Base-by-base conservation (phyloP, 2,797 vertebrate species). In the Ctenochaetus hawaiiensis region DNA sequence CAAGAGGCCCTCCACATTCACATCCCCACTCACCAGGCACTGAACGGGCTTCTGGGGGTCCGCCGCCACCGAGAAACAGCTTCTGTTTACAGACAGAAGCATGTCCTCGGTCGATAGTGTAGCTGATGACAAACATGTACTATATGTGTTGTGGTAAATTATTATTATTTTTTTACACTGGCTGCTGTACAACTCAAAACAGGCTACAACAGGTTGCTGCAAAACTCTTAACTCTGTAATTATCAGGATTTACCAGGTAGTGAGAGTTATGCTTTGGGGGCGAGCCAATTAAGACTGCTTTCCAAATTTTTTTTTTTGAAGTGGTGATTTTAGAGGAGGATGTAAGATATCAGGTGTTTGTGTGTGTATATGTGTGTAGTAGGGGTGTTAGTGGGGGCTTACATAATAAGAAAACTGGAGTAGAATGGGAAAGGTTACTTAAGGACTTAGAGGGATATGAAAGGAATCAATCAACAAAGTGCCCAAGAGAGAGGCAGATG, bases 1-100 rank as follows among this genome's bases (percentile, higher is more conserved):
- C 91, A 93, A 94, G 92, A 93, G 91, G 86, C 87, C 88, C 93
- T 94, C 86, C 83, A 89, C 86, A 84, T 90, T 91, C 87, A 84
- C 80, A 73, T 77, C 88, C 89, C 78, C 87, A 86, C 86, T 93
- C 86, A 85, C 80, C 74, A 81, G 72, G 66, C 81, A 81, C 84
- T 86, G 26, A 84, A 87, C 79, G 26, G 75, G 76, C 67, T 51
- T 75, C 76, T 62, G 62, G 48, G 81, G 67, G 41, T 80, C 62
- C 4, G 11, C 61, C 18, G 43, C 82, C 71, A 68, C 48, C 74
- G 71, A 81, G 68, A 78, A 83, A 80, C 77, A 61, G n/a, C 74
- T 82, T 80, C 78, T 81, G 74, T 73, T 75, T 57, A 53, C 58
- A 18, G 20, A 13, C 45, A 74, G 67, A 54, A 59, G 62, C 52